A percentile compares a stretch with the other conserved stretches of the same genome.
Evolutionary conservation across 2,113 vertebrate genomes (phyloP).

Genomic region (Dasyurus viverrinus): DNA sequence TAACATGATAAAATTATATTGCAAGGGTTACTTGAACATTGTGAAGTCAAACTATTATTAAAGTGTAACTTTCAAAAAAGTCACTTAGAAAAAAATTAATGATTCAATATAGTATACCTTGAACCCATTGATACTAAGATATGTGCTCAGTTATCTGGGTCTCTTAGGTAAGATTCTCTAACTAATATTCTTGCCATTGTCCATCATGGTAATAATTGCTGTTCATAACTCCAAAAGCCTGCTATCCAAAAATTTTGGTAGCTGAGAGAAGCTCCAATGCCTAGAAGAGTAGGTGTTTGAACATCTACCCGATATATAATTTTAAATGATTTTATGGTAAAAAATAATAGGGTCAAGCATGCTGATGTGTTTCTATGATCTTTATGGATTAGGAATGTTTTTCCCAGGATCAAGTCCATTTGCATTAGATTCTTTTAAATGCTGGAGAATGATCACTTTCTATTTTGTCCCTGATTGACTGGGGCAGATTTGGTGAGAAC

Average conservation of each 20-base stretch:
- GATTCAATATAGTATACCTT: background rate
- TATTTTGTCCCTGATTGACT: too few relatives aligned
- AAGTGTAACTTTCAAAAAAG: slow-evolving; percentile 50
- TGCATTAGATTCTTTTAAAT: too few relatives aligned
- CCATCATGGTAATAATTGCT: background rate
- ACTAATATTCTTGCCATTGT: background rate
- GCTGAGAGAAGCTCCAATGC: background rate
- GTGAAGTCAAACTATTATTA: slow-evolving; percentile 66
- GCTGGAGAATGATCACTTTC: too few relatives aligned
- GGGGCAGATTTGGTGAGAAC: too few relatives aligned
- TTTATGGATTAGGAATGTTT: background rate
- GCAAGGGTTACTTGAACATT: slow-evolving; percentile 62
- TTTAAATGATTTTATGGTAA: background rate
- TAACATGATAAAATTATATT: slow-evolving; percentile 55
- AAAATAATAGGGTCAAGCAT: background rate
- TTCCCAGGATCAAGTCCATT: too few relatives aligned
- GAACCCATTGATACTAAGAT: background rate
- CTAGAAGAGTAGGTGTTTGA: background rate
- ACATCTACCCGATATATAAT: background rate
- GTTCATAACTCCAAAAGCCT: background rate
- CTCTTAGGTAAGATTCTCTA: background rate
- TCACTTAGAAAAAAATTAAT: background rate
- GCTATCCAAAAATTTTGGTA: background rate
- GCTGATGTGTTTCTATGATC: background rate
- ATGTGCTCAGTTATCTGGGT: background rate